Evolutionary conservation across 1,140 invertebrate genomes (phyloP), one percentile per base, ranked within the genome.

Genomic region (Bombus confusus): DNA sequence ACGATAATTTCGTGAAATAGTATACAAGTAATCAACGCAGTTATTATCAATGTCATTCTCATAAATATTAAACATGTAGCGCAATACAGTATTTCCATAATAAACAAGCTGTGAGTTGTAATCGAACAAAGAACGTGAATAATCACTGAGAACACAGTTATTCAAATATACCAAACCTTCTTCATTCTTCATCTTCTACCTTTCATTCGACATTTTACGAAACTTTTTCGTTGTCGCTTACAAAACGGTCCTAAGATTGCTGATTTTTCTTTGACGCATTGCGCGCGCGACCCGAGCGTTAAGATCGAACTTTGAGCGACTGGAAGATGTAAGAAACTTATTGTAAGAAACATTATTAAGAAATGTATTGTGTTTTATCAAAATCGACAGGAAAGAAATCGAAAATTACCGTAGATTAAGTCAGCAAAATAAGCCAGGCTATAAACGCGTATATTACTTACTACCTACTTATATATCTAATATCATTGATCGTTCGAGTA

Each of bases 401-500:
- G 34, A 25, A 25, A 34, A 28, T 75, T 52, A 52, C 12, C 13
- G 80, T 74, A 73, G 71, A 59, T 39, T 59, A 64, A 82, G 72
- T 47, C 0, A 15, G 25, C 37, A 6, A 52, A 13, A 47, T 83
- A 43, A 73, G n/a, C 18, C 52, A 59, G 34, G 39, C 41, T 85
- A 52, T 73, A 80, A 85, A 74, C 31, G 28, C 77, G 59, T 52
- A 47, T 73, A 41, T 39, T 31, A 62, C 28, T 64, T 57, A 64
- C 18, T 37, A n/a, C 47, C 47, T 52, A 52, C 47, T 52, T 52
- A 34, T 66, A 41, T 80, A 80, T 73, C n/a, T 41, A 69, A n/a
- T 80, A 41, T 28, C 41, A 73, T 80, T 80, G 68, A 85, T 85
- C 78, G 83, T 85, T 85, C 69, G 69, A 85, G 78, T 85, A 73